These are phyloP conservation scores for Odontamblyopus rebecca DNA, from an alignment of 2,797 vertebrate genomes.

Conservation along the genomic window DNA sequence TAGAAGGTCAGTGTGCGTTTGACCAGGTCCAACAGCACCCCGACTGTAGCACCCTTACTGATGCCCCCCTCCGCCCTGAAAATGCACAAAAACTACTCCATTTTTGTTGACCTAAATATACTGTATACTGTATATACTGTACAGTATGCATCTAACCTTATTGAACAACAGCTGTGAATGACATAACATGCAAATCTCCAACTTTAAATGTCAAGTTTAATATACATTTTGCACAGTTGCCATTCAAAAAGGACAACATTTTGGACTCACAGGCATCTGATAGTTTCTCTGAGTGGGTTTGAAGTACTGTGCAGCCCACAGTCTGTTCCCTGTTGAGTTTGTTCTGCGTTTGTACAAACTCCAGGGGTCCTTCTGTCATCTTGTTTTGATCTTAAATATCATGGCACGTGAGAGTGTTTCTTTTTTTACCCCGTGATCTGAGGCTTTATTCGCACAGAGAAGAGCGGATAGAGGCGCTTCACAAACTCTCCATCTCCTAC, in stretches of 20 bases:
- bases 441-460: conserved; percentile 8
- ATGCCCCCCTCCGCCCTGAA: conserved; percentile 94
- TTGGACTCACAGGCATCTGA: conserved; percentile 33
- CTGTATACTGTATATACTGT: too few relatives aligned
- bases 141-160: too few relatives aligned
- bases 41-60: conserved; percentile 89
- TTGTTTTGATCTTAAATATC: conserved; percentile 13
- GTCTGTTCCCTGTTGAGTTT: conserved; percentile 44
- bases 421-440: conserved; percentile 4
- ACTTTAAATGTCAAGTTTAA: not conserved
- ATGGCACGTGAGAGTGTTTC: not conserved
- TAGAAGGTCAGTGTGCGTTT: conserved; percentile 92
- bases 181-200: not conserved
- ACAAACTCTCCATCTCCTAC: conserved; percentile 20
- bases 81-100: conserved; percentile 26
- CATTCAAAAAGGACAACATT: conserved; percentile 8
- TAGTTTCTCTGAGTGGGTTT: conserved; percentile 22
- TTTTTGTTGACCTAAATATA: too few relatives aligned
- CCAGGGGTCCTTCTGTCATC: conserved; percentile 21
- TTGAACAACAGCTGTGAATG: not conserved
- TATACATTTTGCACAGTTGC: not conserved
- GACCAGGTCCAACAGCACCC: conserved; percentile 91
- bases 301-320: conserved; percentile 33
- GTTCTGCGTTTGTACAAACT: conserved; percentile 31
- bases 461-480: conserved; percentile 2